Evolutionary conservation across 23 tunicate genomes (phyloP), one percentile per base, ranked within the genome.

Genomic region (Trididemnum nubilum): DNA sequence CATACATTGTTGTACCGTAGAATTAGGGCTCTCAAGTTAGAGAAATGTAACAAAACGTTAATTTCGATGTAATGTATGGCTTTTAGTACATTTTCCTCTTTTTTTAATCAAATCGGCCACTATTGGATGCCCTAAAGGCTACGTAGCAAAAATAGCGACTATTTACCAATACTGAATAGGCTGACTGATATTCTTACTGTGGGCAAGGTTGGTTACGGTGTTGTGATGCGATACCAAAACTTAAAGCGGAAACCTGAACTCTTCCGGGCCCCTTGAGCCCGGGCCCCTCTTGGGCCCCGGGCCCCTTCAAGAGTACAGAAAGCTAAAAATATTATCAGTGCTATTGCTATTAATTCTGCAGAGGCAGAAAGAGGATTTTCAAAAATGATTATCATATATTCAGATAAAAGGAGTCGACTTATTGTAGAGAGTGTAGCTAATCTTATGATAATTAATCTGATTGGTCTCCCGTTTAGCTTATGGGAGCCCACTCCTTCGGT

Each of bases 401-500:
- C 32, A 73, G 74, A 67, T n/a, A 73, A 73, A 39, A 40, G 58
- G 5, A 73, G 78, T 27, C 78, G 58, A 28, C 57, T 73, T 38
- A 27, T 58, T 2, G 78, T 73, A 15, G 30, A 9, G 15, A 37
- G 39, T 73, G 58, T 73, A 40, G 57, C 58, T 73, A 38, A 40
- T 40, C 58, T 73, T 38, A 73, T 73, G 78, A 38, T 4, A 73
- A 73, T 39, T 73, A 73, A 37, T 73, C 33, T 73, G 58, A 73
- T n/a, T 73, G 74, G 78, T 27, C 78, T 73, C 57, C 78, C 78
- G 33, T 73, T 73, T 4, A 27, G 12, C 29, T 73, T 26, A 23
- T 73, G 78, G 78, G 32, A 73, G 7, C 58, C 78, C 29, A 73
- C 58, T 73, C 32, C 29, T 73, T 73, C 78, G 33, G 78, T 73